Conservation (phyloP, 2,888 invertebrate species). For the Dicyrtoma fusca region DNA sequence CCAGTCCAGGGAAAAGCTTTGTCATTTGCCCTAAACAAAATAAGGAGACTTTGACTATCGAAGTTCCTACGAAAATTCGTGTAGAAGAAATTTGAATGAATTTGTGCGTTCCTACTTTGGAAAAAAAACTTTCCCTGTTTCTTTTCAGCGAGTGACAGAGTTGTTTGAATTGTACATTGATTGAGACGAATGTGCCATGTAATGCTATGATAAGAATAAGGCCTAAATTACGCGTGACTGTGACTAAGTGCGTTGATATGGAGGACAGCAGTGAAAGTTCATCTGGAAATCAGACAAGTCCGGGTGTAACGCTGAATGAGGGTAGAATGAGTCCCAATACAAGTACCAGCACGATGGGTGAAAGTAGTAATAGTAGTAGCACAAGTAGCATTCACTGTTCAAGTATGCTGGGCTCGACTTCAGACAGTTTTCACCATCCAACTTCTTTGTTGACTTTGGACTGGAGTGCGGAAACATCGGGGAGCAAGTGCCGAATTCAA, state of each 20-base stretch:
- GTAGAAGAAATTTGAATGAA: too few relatives aligned
- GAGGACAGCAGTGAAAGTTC: conserved; percentile 21
- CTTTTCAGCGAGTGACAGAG: too few relatives aligned
- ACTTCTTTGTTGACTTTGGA: conserved; percentile 16
- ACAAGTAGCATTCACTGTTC: neutral
- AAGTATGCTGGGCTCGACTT: neutral
- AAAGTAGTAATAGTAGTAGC: conserved; percentile 1
- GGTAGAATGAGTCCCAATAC: neutral
- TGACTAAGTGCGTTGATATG: conserved; percentile 17
- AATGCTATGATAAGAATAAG: conserved; percentile 29
- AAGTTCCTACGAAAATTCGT: too few relatives aligned
- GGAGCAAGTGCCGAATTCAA: conserved; percentile 12
- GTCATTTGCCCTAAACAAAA: too few relatives aligned
- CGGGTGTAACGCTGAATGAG: neutral
- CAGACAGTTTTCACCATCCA: too few relatives aligned
- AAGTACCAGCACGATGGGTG: neutral
- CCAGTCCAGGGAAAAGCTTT: too few relatives aligned
- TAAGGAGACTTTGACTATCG: too few relatives aligned
- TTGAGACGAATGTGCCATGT: neutral
- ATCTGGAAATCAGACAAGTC: neutral
- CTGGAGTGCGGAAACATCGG: conserved; percentile 13
- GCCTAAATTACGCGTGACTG: conserved; percentile 22
- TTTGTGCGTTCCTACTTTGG: too few relatives aligned
- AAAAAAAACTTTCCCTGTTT: too few relatives aligned
- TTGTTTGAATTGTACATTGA: too few relatives aligned